Base-by-base conservation (phyloP, 2,888 invertebrate species). In the Laspeyria flexula region DNA sequence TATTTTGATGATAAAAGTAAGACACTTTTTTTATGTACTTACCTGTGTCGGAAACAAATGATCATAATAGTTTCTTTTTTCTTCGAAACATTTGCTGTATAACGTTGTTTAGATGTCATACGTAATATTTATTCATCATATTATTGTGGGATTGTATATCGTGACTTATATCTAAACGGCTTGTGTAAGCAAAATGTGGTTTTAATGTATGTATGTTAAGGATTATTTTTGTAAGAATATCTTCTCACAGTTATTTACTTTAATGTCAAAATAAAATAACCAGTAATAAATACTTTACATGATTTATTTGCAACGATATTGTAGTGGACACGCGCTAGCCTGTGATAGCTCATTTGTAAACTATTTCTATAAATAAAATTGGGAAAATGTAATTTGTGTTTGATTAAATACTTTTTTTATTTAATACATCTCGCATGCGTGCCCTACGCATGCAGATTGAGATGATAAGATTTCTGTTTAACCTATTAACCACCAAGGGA, bases 261-360 rank as follows among this genome's bases (percentile, higher is more conserved):
- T 61, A 44, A 43, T 50, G 47, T 31, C 7, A 7, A 7, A 6
- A 46, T 34, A 33, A 33, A 38, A 30, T 60, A 56, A 58, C 51
- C 55, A 60, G 47, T 60, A 48, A 45, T 45, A 48, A 48, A 21
- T 58, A 60, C 40, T 48, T 50, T 45, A n/a, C 51, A 39, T 44
- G 49, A 43, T 60, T 48, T 48, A 60, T 55, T 66, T 57, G 63
- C 75, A 71, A 70, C 60, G 58, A 71, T 68, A 60, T 70, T 63
- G 61, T 67, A 71, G 80, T 74, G 68, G 72, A 47, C 78, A 80
- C 79, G 76, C 75, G 76, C 79, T 82, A 83, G 83, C 85, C 89
- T 90, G 90, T 90, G 89, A 90, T 89, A 86, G 84, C 77, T 83
- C 79, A 82, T 88, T 86, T 86, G 79, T 88, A 85, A 87, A 81